Percentiles rank a stretch among this genome's conserved stretches.
These are phyloP conservation scores for Parelbella ahira DNA, from an alignment of 2,888 invertebrate species.

Conservation along the genomic window DNA sequence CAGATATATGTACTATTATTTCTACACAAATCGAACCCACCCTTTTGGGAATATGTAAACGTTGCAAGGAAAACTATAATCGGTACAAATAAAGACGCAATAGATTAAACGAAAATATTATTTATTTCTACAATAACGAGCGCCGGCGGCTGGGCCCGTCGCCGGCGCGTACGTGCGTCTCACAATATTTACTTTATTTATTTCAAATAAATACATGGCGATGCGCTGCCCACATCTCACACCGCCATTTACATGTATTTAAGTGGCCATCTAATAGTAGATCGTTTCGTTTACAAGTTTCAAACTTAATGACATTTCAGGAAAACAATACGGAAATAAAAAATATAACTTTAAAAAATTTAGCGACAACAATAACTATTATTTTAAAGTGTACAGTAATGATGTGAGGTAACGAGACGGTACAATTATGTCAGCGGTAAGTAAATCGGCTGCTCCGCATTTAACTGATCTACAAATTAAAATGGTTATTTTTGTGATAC, in stretches of 20 bases:
- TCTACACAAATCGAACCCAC: too few species aligned
- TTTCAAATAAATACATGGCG: slow-evolving; percentile 70
- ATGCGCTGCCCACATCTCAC: slow-evolving; percentile 52
- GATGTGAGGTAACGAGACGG: slow-evolving; percentile 74
- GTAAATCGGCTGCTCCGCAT: slow-evolving; percentile 47
- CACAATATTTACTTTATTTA: slow-evolving; percentile 74
- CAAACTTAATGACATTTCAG: slow-evolving; percentile 61
- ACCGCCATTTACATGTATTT: slow-evolving; percentile 60
- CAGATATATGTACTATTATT: too few species aligned
- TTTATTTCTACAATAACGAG: slow-evolving; percentile 77
- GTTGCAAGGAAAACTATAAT: too few species aligned
- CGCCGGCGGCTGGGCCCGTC: slow-evolving; percentile 48
- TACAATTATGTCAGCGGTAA: slow-evolving; percentile 51
- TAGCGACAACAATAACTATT: slow-evolving; percentile 72
- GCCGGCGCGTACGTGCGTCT: slow-evolving; percentile 66
- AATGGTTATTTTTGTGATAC: not conserved
- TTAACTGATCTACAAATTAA: slow-evolving; percentile 46
- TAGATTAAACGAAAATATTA: slow-evolving; percentile 78
- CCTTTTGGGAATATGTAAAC: too few species aligned
- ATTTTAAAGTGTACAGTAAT: slow-evolving; percentile 63
- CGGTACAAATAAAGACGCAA: slow-evolving; percentile 51
- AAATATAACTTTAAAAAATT: slow-evolving; percentile 56
- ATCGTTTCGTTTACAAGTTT: slow-evolving; percentile 54
- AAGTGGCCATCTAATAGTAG: slow-evolving; percentile 66
- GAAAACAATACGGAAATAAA: slow-evolving; percentile 60